These are phyloP conservation scores for Chamaetylas fuelleborni DNA, from an alignment of 2,113 vertebrate genomes.

Conservation along the genomic window DNA sequence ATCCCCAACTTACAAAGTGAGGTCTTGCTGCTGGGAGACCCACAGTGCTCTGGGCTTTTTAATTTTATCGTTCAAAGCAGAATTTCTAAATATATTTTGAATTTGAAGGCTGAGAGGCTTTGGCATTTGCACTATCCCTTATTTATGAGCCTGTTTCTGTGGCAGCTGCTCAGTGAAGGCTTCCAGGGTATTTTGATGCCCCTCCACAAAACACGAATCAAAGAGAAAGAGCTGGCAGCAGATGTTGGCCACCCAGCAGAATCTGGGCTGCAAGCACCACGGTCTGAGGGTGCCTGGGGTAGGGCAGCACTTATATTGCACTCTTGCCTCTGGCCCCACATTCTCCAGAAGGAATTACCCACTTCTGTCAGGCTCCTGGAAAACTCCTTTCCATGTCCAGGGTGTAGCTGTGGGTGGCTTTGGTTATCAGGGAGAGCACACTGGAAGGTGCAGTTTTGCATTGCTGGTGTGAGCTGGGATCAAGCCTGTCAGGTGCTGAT, in stretches of 20 bases:
- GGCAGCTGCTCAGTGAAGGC: rapidly evolving
- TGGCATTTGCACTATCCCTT: neutral
- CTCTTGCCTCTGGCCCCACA: neutral
- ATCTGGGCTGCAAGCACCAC: rapidly evolving
- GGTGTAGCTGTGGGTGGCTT: neutral
- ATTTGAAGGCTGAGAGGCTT: neutral
- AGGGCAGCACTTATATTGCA: rapidly evolving
- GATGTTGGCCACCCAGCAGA: neutral
- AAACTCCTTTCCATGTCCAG: rapidly evolving
- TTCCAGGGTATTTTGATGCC: neutral
- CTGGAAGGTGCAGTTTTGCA: rapidly evolving
- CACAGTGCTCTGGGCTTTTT: neutral
- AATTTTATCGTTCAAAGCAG: neutral
- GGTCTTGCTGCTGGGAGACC: neutral
- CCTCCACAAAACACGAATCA: rapidly evolving
- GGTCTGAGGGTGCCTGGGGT: neutral
- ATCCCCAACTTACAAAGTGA: neutral
- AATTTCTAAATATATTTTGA: neutral
- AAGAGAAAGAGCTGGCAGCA: neutral
- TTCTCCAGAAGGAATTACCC: neutral
- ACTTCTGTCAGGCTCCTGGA: neutral
- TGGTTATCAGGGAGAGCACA: neutral
- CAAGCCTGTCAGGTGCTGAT: rapidly evolving
- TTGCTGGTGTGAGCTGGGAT: neutral
- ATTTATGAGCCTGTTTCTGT: neutral